Base-by-base conservation (phyloP, 2,888 invertebrate genomes). In the Eupithecia abbreviata region DNA sequence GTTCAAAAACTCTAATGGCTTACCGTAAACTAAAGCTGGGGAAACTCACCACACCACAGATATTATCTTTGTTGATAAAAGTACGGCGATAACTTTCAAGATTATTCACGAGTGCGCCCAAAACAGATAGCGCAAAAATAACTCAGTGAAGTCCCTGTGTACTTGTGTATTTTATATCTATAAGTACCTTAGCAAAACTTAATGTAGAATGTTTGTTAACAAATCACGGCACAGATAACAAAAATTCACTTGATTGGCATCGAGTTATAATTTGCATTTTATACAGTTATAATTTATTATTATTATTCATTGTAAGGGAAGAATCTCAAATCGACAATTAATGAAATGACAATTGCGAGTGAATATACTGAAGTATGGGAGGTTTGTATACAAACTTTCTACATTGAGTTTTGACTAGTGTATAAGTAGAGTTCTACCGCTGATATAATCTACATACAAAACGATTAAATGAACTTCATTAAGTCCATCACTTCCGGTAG, bases 1-100 rank as follows among this genome's bases (percentile, higher is more conserved):
- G 75, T 78, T 76, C 74, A 77, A 74, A 45, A 79, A 73, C 70
- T 74, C 72, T 79, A 77, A 77, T 77, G 75, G 72, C 71, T 74
- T 69, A 72, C 75, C 70, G 73, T 66, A 70, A 76, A 51, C 69
- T 65, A n/a, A 71, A 18, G 30, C 41, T 67, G 71, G 30, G 47
- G 18, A 55, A 9, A 76, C 66, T 66, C 13, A 42, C 66, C 13
- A 43, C 42, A 66, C 15, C 43, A 10, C 72, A 58, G 72, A 66
- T 47, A 69, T 66, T 58, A 58, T 67, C 49, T 78, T 74, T 65
- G 7, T 65, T 70, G 41, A 55, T 73, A 66, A 47, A 65, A 51
- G 12, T 42, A 66, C 15, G 13, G 65, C 58, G 58, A 18, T 58
- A 18, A 58, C 18, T 58, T 58, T 18, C 3, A 58, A 58, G 62